phyloP scores from a whole-genome alignment of 2,113 vertebrate genomes.

The Psittacara wagleri region DNA sequence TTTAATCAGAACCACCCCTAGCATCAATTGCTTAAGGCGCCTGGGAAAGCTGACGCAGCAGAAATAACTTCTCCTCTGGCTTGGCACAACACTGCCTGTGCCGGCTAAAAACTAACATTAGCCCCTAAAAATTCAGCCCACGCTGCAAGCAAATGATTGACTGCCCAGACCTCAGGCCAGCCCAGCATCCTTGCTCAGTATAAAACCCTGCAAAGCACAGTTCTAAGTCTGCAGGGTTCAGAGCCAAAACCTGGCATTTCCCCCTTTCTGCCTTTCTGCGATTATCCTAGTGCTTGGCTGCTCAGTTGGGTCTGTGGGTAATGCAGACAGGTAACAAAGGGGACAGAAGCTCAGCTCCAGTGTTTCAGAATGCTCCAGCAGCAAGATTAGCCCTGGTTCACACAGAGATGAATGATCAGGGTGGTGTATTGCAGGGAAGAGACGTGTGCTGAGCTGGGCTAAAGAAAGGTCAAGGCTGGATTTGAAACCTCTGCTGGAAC shows the following conservation, averaged over 20 bases:
- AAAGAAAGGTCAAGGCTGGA: neutral
- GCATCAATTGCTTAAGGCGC: neutral
- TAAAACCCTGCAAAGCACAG: neutral
- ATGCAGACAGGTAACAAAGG: neutral
- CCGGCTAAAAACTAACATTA: neutral
- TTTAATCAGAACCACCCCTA: neutral
- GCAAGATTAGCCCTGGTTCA: neutral
- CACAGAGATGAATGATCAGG: neutral
- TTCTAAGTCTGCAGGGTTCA: neutral
- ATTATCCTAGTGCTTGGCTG: neutral
- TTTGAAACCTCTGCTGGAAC: neutral
- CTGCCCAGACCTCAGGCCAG: neutral
- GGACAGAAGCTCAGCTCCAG: neutral
- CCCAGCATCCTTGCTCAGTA: neutral
- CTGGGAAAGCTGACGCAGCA: conserved; percentile 17
- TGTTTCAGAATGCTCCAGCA: neutral
- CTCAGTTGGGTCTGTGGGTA: neutral
- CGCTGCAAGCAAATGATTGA: neutral
- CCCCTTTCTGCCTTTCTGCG: neutral
- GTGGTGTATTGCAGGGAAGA: neutral
- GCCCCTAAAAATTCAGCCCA: neutral
- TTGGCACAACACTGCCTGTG: neutral
- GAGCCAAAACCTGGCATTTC: neutral
- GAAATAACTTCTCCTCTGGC: neutral
- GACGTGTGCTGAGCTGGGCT: neutral